Percentiles rank a stretch among this genome's conserved stretches.
These are phyloP conservation scores for Philaenus spumarius DNA, from an alignment of 1,140 invertebrate genomes.

Conservation along the genomic window DNA sequence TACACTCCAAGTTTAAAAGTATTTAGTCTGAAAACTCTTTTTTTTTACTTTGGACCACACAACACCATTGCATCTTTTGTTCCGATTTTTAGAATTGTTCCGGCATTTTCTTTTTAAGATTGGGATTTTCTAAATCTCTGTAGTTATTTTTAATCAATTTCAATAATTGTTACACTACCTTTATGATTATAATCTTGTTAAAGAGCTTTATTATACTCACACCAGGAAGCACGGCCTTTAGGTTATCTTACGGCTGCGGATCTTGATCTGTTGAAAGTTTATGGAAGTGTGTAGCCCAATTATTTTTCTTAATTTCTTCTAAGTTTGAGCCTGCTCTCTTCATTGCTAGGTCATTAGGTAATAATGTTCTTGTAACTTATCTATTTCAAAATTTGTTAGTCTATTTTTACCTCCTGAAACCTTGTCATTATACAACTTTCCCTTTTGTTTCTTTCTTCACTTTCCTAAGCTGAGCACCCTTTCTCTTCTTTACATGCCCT, in stretches of 20 bases:
- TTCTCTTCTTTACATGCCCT: conserved; percentile 19
- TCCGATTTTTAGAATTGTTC: not conserved
- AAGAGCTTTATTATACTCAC: too few relatives aligned
- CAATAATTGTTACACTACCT: too few relatives aligned
- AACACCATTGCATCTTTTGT: not conserved
- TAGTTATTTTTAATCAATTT: too few relatives aligned
- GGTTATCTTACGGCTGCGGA: conserved; percentile 27
- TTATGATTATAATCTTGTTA: too few relatives aligned
- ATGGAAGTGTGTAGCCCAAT: conserved; percentile 14
- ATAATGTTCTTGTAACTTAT: too few relatives aligned
- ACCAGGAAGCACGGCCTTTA: too few relatives aligned
- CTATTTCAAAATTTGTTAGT: not conserved
- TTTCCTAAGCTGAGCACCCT: not conserved
- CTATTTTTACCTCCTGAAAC: not conserved
- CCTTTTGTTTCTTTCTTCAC: not conserved
- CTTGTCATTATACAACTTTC: too few relatives aligned
- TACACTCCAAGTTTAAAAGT: not conserved
- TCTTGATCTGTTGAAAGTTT: conserved; percentile 4
- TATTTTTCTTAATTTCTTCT: conserved; percentile 15
- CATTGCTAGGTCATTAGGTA: too few relatives aligned
- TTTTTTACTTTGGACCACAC: not conserved
- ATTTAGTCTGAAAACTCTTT: not conserved
- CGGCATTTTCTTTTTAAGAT: not conserved
- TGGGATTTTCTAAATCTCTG: too few relatives aligned
- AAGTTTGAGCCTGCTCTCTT: not conserved